phyloP scores from a whole-genome alignment of 2,797 vertebrate species.

The Arnoldichthys spilopterus region DNA sequence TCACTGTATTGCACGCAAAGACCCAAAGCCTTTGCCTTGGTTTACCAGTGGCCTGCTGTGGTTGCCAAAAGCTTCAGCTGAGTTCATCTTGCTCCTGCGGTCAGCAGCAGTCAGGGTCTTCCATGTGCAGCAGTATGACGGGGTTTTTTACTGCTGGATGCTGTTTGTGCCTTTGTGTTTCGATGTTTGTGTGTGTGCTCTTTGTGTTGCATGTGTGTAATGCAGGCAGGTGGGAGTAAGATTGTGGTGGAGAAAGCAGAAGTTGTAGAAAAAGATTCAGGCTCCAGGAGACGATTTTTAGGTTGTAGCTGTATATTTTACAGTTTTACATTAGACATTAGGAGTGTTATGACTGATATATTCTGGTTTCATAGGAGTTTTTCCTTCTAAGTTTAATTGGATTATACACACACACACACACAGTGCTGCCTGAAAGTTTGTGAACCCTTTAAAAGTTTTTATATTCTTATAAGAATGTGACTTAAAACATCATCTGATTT shows the following conservation, averaged over 20 bases:
- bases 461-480: too few species aligned
- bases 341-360: too few species aligned
- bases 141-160: background rate
- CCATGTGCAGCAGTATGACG: background rate
- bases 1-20: background rate
- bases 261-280: background rate
- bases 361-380: too few species aligned
- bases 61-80: background rate
- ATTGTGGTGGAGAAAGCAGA: background rate
- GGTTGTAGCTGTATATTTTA: too few species aligned
- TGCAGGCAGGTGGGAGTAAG: constrained; percentile 2
- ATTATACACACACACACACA: too few species aligned
- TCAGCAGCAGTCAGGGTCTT: background rate
- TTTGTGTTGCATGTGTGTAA: background rate
- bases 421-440: too few species aligned
- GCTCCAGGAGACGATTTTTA: background rate
- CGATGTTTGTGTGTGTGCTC: background rate
- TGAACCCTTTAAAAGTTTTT: too few species aligned
- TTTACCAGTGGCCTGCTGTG: background rate
- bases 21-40: background rate
- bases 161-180: background rate
- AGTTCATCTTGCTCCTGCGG: background rate
- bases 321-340: too few species aligned
- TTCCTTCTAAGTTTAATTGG: too few species aligned
- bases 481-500: too few species aligned